These are phyloP conservation scores for Macquaria ambigua DNA, from an alignment of 2,113 vertebrate species.

Conservation along the genomic window DNA sequence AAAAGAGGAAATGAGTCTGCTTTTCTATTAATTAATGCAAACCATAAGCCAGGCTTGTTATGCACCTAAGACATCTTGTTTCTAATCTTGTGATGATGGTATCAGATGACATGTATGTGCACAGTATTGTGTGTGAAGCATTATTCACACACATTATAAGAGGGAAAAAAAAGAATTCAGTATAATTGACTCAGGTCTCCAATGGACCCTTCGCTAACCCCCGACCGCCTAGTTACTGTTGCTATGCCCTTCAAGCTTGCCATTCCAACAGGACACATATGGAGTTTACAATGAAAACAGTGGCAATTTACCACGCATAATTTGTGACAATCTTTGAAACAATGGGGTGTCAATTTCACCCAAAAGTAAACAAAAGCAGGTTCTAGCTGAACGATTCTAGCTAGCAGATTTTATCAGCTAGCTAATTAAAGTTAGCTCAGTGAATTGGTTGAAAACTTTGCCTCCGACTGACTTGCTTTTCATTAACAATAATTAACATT, in stretches of 20 bases:
- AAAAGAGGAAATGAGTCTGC: background rate
- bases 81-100: background rate
- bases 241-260: background rate
- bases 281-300: background rate
- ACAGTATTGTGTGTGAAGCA: background rate
- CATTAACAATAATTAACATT: too few species aligned
- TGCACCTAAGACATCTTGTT: background rate
- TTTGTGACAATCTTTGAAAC: background rate
- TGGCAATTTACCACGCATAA: background rate
- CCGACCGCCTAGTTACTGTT: background rate
- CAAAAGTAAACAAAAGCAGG: background rate
- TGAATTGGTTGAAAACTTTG: background rate
- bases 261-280: background rate
- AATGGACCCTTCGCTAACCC: background rate
- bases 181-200: background rate
- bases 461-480: background rate
- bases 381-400: too few species aligned
- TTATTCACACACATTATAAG: background rate
- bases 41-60: background rate
- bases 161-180: too few species aligned
- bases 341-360: background rate
- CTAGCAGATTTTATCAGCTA: background rate
- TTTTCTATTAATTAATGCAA: slow-evolving; percentile 9
- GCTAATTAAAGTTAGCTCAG: background rate
- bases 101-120: background rate